Evolutionary conservation across 2,113 vertebrate genomes (phyloP).

Genomic region (Anguilla japonica): DNA sequence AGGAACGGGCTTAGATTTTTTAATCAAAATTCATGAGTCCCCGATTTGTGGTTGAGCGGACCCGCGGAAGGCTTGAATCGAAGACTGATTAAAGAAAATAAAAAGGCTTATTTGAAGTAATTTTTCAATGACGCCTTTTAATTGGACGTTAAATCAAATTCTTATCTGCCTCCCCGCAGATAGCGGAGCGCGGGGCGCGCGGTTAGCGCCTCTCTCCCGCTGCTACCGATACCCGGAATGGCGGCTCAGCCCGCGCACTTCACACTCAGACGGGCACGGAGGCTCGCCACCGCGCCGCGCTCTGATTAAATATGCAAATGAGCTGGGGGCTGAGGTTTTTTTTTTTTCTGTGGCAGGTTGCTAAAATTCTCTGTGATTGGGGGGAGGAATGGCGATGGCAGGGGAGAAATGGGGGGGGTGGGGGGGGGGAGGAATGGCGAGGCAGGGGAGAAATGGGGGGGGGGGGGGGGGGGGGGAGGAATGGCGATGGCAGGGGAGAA

Average conservation of each 20-base stretch:
- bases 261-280: constrained; percentile 62
- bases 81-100: constrained; percentile 94
- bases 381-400: background rate
- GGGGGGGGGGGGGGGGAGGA: too few relatives aligned
- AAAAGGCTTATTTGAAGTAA: constrained; percentile 97
- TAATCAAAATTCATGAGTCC: constrained; percentile 90
- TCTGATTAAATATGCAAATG: constrained; percentile 81
- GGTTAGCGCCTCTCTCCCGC: constrained; percentile 74
- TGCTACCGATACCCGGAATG: constrained; percentile 84
- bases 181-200: constrained; percentile 85
- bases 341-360: constrained; percentile 4
- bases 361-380: background rate
- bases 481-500: too few relatives aligned
- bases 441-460: background rate
- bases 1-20: constrained; percentile 84
- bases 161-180: constrained; percentile 98
- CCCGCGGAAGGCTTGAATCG: constrained; percentile 86
- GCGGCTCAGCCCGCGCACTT: constrained; percentile 78
- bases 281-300: constrained; percentile 63
- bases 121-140: constrained; percentile 99
- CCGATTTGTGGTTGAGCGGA: constrained; percentile 80
- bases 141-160: constrained; percentile 99
- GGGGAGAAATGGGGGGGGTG: background rate
- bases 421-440: background rate
- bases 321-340: background rate